These are phyloP conservation scores for Euphydryas editha DNA, from an alignment of 2,888 invertebrate genomes.

Conservation along the genomic window DNA sequence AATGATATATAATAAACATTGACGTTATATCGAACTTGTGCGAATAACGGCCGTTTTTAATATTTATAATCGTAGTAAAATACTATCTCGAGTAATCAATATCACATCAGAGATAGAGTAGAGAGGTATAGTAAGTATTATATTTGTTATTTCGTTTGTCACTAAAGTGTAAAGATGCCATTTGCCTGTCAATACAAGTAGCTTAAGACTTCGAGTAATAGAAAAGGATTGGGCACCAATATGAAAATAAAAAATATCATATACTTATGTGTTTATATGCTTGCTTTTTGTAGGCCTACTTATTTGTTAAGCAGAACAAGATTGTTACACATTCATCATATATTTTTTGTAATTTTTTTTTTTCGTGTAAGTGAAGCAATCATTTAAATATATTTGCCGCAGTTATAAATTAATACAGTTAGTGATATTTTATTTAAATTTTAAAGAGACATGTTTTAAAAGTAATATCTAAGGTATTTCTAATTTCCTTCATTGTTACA, in stretches of 20 bases:
- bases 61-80: too few species aligned
- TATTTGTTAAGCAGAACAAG: not conserved
- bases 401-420: not conserved
- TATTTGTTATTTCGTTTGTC: too few species aligned
- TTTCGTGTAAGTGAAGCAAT: constrained; percentile 2
- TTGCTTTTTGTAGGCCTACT: not conserved
- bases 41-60: too few species aligned
- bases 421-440: not conserved
- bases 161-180: too few species aligned
- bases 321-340: not conserved
- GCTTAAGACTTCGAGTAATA: too few species aligned
- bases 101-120: too few species aligned
- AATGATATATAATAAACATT: too few species aligned
- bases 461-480: not conserved
- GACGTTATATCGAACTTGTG: too few species aligned
- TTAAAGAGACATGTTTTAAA: not conserved
- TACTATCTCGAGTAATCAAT: too few species aligned
- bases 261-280: not conserved
- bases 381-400: not conserved
- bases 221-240: not conserved
- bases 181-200: too few species aligned
- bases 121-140: too few species aligned
- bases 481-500: not conserved
- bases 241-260: too few species aligned
- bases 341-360: not conserved